Percentiles rank a stretch among this genome's conserved stretches.
phyloP scores from a whole-genome alignment of 2,797 vertebrate genomes.

The Luscinia luscinia region DNA sequence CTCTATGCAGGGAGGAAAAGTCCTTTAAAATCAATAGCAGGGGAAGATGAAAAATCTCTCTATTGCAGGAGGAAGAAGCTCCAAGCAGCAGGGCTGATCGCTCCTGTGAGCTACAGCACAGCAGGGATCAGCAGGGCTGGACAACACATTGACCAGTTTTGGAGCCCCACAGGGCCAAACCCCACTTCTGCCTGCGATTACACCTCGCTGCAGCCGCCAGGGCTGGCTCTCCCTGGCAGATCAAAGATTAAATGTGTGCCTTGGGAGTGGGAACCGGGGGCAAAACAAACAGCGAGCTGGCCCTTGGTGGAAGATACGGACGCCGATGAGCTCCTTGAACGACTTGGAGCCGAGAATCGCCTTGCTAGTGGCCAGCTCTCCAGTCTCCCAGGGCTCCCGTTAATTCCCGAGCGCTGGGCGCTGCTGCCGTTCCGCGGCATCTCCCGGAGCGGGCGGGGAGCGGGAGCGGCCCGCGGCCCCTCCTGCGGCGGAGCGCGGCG shows the following conservation, averaged over 20 bases:
- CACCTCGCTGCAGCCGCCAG: fast-evolving
- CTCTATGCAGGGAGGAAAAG: not conserved
- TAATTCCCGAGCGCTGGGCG: not conserved
- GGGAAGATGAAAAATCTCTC: not conserved
- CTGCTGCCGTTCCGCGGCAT: fast-evolving
- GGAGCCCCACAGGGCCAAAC: not conserved
- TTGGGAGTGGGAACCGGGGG: not conserved
- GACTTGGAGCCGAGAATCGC: not conserved
- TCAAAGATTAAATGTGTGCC: not conserved
- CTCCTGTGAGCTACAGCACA: not conserved
- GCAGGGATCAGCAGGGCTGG: not conserved
- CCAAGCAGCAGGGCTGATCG: not conserved
- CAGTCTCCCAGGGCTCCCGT: too few relatives aligned
- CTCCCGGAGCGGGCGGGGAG: not conserved
- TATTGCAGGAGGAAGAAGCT: not conserved
- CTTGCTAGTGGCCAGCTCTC: fast-evolving
- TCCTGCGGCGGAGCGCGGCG: not conserved
- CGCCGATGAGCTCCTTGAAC: not conserved
- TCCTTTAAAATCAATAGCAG: not conserved
- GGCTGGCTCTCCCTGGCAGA: not conserved
- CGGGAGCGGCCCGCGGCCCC: fast-evolving
- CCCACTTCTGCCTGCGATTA: fast-evolving
- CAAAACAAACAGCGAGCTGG: not conserved
- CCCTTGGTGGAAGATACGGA: not conserved
- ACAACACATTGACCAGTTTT: fast-evolving